Evolutionary conservation across 2,113 vertebrate genomes (phyloP), one percentile per base, ranked within the genome.

Genomic region (Oreotragus oreotragus): DNA sequence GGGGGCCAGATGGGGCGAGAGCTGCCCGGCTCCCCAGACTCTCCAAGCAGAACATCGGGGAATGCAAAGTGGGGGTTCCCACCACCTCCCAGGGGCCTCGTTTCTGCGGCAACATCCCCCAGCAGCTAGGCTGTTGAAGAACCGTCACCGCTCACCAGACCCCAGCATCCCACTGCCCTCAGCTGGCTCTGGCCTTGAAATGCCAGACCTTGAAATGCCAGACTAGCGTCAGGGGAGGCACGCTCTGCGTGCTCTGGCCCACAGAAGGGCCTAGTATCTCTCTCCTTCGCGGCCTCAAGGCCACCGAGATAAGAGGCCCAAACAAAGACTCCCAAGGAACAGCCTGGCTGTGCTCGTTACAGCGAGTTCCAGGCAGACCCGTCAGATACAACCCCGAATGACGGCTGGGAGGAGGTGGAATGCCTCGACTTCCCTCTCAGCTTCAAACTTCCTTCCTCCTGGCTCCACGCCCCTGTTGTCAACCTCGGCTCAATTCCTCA

Each of bases 241-340:
- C 2, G 9, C 49, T 36, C 70, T 21, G 47, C 28, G 28, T 7
- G 57, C 81, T 79, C 47, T 25, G 49, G 47, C 66, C 88, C 39
- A 3, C 1, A 9, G 79, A 53, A 15, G 4, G 27, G 60, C 76
- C 88, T n/a, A 86, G 73, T 49, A 6, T 64, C 16, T 70, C 95
- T 91, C 96, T 93, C 94, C 93, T 79, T 7, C 62, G 49, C 51
- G 0, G 0, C 83, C 80, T 55, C 87, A 98, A 98, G 97, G 97
- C 84, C 97, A 94, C 73, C 0, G 2, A 96, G 97, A 95, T 97
- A 97, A 96, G 80, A 95, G 80, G 57, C 23, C 70, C 66, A 36
- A n/a, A 91, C 81, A 79, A 60, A 91, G 51, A 51, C 55, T 79
- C 25, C 36, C 27, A 23, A 79, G 77, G 88, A 73, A 81, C 76